These are phyloP conservation scores for Alces alces DNA, from an alignment of 2,113 vertebrate species.

Conservation along the genomic window DNA sequence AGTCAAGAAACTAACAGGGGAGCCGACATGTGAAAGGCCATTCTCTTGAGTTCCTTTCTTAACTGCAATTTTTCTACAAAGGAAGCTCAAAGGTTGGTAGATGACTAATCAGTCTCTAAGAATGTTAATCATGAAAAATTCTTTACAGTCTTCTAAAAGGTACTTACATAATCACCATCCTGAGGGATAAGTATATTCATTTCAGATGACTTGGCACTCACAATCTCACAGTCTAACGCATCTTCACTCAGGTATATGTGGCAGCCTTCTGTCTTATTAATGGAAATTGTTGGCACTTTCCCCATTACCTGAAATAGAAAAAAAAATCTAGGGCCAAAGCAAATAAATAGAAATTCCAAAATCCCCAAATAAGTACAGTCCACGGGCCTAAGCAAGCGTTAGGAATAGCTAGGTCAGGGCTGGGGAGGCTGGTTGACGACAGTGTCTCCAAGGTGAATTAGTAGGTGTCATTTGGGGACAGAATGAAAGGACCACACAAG, in stretches of 20 bases:
- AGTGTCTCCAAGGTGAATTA: neutral
- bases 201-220: slow-evolving; percentile 98
- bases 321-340: neutral
- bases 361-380: neutral
- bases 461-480: slow-evolving; percentile 53
- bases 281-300: slow-evolving; percentile 95
- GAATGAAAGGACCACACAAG: slow-evolving; percentile 49
- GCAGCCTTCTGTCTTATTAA: slow-evolving; percentile 99
- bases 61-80: neutral
- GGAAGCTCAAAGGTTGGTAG: neutral
- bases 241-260: slow-evolving; percentile 95
- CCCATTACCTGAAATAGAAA: slow-evolving; percentile 88
- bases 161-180: slow-evolving; percentile 94
- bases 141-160: slow-evolving; percentile 28
- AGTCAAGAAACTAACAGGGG: neutral
- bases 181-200: slow-evolving; percentile 96
- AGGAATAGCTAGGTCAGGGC: neutral
- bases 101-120: neutral
- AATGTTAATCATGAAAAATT: neutral
- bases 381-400: neutral
- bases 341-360: neutral
- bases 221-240: slow-evolving; percentile 91
- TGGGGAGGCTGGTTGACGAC: neutral
- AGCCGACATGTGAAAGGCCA: neutral
- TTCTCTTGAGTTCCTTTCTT: neutral